phyloP scores from a whole-genome alignment of 2,888 invertebrate species.

The Lasioglossum leucozonium region DNA sequence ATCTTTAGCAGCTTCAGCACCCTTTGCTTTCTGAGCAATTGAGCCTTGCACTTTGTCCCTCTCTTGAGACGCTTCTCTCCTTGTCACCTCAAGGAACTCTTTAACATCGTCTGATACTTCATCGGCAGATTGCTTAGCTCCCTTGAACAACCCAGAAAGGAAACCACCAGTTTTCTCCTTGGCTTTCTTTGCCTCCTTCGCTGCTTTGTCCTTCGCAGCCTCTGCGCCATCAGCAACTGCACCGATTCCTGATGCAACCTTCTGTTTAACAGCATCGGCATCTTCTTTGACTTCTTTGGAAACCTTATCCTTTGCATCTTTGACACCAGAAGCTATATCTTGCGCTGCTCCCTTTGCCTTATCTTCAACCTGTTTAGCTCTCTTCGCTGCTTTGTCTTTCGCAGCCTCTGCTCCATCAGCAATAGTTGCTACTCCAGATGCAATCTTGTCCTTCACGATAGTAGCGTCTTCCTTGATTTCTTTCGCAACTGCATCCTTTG shows the following conservation, averaged over 20 bases:
- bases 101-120: conserved; percentile 83
- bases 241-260: conserved; percentile 74
- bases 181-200: conserved; percentile 85
- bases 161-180: conserved; percentile 82
- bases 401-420: conserved; percentile 85
- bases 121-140: conserved; percentile 78
- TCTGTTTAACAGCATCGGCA: conserved; percentile 55
- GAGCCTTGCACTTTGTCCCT: too few species aligned
- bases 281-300: conserved; percentile 80
- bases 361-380: not conserved
- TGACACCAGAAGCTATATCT: not conserved
- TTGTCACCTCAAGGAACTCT: conserved; percentile 76
- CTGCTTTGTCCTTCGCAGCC: conserved; percentile 77
- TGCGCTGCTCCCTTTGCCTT: not conserved
- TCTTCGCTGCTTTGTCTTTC: conserved; percentile 78
- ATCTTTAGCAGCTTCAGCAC: conserved; percentile 64
- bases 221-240: conserved; percentile 73
- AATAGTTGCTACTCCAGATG: conserved; percentile 69
- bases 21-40: too few species aligned
- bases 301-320: conserved; percentile 74
- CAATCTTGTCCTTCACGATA: conserved; percentile 60
- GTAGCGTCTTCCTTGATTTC: conserved; percentile 79
- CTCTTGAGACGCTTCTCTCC: conserved; percentile 79
- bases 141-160: conserved; percentile 53
- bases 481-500: conserved; percentile 76